phyloP scores from a whole-genome alignment of 1,140 invertebrate species.

The Carcinoscorpius rotundicauda region DNA sequence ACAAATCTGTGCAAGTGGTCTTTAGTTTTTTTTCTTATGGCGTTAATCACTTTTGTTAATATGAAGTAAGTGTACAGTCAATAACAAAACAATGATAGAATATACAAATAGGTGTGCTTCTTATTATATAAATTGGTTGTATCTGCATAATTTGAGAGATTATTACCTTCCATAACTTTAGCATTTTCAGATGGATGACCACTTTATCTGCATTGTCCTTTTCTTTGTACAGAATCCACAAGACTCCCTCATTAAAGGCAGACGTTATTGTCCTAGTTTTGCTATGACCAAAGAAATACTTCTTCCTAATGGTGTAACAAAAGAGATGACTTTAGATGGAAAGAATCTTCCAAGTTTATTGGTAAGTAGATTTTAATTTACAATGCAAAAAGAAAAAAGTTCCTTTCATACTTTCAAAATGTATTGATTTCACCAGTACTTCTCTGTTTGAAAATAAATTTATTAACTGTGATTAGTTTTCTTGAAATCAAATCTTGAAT shows the following conservation, averaged over 20 bases:
- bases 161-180: too few species aligned
- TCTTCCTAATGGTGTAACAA: slow-evolving; percentile 73
- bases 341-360: slow-evolving; percentile 50
- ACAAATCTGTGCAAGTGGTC: too few species aligned
- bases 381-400: not conserved
- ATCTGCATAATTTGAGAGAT: not conserved
- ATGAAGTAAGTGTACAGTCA: not conserved
- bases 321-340: slow-evolving; percentile 77
- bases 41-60: slow-evolving; percentile 3
- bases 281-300: slow-evolving; percentile 46
- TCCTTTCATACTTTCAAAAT: too few species aligned
- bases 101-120: not conserved
- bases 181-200: too few species aligned
- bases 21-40: too few species aligned
- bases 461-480: too few species aligned
- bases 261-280: slow-evolving; percentile 25
- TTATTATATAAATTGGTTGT: not conserved
- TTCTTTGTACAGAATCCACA: slow-evolving; percentile 21
- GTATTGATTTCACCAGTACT: too few species aligned
- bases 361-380: slow-evolving; percentile 9
- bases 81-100: too few species aligned
- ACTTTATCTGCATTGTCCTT: too few species aligned
- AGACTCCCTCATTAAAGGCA: slow-evolving; percentile 21
- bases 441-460: too few species aligned
- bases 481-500: too few species aligned